A percentile compares a stretch with the other conserved stretches of the same genome.
Conservation (phyloP, 2,113 vertebrate genomes). For the Oncorhynchus tshawytscha region DNA sequence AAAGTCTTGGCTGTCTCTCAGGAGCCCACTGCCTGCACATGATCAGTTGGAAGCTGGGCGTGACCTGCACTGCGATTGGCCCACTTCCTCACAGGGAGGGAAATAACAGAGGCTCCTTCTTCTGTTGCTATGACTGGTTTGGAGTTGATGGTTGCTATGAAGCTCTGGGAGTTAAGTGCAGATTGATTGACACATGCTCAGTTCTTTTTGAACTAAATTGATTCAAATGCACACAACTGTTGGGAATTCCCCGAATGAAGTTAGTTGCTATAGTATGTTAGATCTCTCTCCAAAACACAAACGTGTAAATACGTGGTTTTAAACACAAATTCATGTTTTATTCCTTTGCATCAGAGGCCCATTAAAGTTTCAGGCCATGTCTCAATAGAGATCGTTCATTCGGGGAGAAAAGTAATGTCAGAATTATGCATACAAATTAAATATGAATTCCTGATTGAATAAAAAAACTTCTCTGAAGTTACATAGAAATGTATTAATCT, state of each 20-base stretch:
- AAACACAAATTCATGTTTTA: not conserved
- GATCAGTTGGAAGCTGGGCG: constrained; percentile 34
- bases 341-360: no score
- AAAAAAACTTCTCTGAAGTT: not conserved
- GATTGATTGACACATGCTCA: constrained; percentile 38
- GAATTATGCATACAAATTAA: not conserved
- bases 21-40: constrained; percentile 36
- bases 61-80: constrained; percentile 71
- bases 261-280: no score
- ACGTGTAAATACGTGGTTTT: not conserved
- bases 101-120: constrained; percentile 67
- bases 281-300: not conserved
- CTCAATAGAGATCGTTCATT: not conserved
- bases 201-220: not conserved
- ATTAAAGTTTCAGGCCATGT: no score
- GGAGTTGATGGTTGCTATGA: not conserved
- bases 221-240: not conserved
- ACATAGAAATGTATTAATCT: not conserved
- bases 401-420: not conserved
- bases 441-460: not conserved
- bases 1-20: constrained; percentile 39
- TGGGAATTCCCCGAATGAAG: not conserved
- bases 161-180: constrained; percentile 49
- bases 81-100: constrained; percentile 53
- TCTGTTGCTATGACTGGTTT: constrained; percentile 74